phyloP scores from a whole-genome alignment of 1,140 invertebrate genomes.

The Sarcophaga bullata region DNA sequence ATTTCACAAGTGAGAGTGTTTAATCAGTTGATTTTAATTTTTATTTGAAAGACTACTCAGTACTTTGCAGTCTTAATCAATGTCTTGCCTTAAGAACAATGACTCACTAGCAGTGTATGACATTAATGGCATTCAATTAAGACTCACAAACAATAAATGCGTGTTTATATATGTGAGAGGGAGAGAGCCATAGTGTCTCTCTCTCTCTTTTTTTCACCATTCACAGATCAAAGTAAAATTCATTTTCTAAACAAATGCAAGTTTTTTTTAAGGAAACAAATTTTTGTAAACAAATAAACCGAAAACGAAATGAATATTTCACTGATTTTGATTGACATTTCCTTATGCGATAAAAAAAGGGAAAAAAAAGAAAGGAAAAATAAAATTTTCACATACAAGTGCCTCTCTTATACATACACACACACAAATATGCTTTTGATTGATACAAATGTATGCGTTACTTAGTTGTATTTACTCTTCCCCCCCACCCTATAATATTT shows the following conservation, averaged over 20 bases:
- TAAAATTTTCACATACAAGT: neutral
- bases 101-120: no score
- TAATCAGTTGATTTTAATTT: no score
- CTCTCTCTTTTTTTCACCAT: neutral
- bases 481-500: neutral
- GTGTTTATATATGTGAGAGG: no score
- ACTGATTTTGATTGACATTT: slow-evolving; percentile 40
- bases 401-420: neutral
- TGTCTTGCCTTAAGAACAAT: no score
- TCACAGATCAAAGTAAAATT: slow-evolving; percentile 8
- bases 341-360: neutral
- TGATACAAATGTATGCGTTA: neutral
- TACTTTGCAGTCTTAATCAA: no score
- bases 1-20: no score
- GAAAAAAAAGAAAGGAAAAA: neutral
- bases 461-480: neutral
- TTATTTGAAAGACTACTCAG: no score
- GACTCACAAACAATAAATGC: no score
- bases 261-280: no score
- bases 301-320: slow-evolving; percentile 24
- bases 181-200: neutral
- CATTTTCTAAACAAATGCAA: slow-evolving; percentile 9
- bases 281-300: no score
- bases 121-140: no score
- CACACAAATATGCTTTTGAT: neutral